Evolutionary conservation across 2,888 invertebrate genomes (phyloP), one percentile per base, ranked within the genome.

Genomic region (Sicus ferrugineus): DNA sequence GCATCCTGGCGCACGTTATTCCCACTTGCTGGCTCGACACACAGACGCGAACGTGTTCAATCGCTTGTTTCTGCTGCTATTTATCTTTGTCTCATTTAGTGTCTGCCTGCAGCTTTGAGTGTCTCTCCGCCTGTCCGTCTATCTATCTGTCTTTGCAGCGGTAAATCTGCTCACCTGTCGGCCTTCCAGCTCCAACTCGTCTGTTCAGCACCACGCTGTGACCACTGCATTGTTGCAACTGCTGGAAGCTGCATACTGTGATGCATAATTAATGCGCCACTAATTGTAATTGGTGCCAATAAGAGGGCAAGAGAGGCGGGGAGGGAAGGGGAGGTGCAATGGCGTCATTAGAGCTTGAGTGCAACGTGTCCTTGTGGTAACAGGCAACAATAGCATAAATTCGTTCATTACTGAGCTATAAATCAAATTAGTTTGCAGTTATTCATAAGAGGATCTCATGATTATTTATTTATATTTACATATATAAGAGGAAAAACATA

Each of bases 231-330:
- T 28, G 28, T 14, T 54, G 54, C 28, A n/a, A n/a, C 11, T 42
- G 42, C 16, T 42, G 11, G 38, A 19, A 28, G 54, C 21, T 62
- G 75, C 75, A 72, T 76, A 79, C 76, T 38, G 42, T 68, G 56
- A 62, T 71, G 70, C 70, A 73, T 71, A 70, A 71, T 66, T 73
- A 73, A 73, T 71, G 67, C 62, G 66, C 46, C 68, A 71, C 71
- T 73, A 71, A 73, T 70, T 73, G 71, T 70, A 71, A 66, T 71
- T 65, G 66, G 66, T 52, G 52, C 54, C 38, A 42, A 26, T 48
- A 26, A 56, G 26, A 23, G 16, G 56, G 16, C 38, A 4, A 34
- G 16, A 14, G 54, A 3, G 19, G 28, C 62, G 9, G 66, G 46
- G 30, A 16, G 42, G 16, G 5, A 16, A n/a, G 42, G 16, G 42